Conservation (phyloP, 2,113 vertebrate genomes). For the Nothoprocta perdicaria region DNA sequence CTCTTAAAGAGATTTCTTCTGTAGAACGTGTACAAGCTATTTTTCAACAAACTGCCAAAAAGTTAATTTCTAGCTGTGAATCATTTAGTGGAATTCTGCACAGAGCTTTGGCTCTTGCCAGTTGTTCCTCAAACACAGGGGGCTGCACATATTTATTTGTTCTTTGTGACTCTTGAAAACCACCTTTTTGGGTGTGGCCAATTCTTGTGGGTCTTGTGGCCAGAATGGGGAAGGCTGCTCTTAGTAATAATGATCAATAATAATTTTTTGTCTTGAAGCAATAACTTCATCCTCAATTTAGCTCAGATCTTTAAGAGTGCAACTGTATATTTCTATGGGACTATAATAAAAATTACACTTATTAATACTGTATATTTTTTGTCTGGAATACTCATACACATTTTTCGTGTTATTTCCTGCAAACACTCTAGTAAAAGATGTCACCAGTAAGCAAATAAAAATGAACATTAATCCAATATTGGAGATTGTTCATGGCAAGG, state of each 20-base stretch:
- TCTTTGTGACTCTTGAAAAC: background rate
- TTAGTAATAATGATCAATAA: background rate
- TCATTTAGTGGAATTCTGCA: background rate
- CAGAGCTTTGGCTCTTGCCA: background rate
- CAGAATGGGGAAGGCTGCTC: background rate
- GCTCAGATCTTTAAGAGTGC: background rate
- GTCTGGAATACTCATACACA: fast-evolving
- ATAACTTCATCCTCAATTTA: background rate
- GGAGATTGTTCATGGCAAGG: background rate
- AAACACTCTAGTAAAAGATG: background rate
- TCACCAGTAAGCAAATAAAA: background rate
- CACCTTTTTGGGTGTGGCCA: too few relatives aligned
- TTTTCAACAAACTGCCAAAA: background rate
- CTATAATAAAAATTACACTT: background rate
- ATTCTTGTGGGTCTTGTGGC: too few relatives aligned
- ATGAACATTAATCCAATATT: background rate
- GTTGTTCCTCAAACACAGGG: background rate
- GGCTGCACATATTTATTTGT: background rate
- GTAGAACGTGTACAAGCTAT: background rate
- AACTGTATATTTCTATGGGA: background rate
- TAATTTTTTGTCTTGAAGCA: background rate
- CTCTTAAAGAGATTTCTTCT: background rate
- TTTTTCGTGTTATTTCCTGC: background rate
- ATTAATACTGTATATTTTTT: background rate
- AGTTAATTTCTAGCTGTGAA: background rate